These are phyloP conservation scores for Trachelus stipa DNA, from an alignment of 2,888 invertebrate genomes.

Conservation along the genomic window DNA sequence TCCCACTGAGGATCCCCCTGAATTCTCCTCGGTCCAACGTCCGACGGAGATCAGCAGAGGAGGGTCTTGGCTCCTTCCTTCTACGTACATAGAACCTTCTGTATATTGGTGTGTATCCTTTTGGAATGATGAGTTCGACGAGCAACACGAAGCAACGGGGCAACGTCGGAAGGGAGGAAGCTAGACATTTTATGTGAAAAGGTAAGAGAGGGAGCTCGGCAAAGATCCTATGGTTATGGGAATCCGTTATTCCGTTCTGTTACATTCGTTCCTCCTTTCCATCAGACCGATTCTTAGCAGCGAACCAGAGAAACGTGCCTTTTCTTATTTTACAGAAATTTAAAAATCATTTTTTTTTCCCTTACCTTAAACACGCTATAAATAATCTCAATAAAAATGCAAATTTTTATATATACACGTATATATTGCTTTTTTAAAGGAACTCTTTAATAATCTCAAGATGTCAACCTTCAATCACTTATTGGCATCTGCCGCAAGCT, in stretches of 20 bases:
- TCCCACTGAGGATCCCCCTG: background rate
- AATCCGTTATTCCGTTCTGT: background rate
- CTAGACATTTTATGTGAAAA: background rate
- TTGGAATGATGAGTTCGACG: background rate
- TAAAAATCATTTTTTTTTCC: too few species aligned
- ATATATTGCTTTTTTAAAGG: background rate
- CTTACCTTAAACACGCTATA: background rate
- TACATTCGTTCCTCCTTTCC: background rate
- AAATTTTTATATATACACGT: background rate
- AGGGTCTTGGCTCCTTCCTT: background rate
- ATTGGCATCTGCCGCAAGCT: background rate
- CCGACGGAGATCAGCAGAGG: background rate
- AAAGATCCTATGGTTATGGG: background rate
- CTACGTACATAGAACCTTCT: background rate
- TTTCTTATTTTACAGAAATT: background rate
- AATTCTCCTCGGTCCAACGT: background rate
- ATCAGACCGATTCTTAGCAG: background rate
- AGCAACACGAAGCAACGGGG: background rate
- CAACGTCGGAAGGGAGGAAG: background rate
- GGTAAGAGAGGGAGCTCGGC: background rate
- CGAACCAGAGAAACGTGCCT: background rate
- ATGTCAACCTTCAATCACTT: background rate
- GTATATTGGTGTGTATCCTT: background rate
- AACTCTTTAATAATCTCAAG: background rate
- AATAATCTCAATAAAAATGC: background rate